Base-by-base conservation (phyloP, 2,113 vertebrate genomes). In the Larimichthys polyactis region DNA sequence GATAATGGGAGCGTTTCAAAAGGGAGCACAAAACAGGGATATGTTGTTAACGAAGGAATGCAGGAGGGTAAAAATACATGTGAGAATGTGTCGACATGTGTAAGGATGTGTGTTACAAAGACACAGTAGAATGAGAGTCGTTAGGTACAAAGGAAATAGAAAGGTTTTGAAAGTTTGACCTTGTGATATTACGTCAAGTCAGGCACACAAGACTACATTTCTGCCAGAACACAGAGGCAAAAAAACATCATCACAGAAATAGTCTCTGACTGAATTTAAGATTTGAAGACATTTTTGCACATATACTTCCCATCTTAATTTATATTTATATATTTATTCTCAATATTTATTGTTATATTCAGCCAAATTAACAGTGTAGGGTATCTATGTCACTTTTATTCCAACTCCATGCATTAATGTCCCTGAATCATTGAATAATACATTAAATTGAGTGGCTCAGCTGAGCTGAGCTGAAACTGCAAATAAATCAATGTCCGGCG, bases 401-500 rank as follows among this genome's bases (percentile, higher is more conserved):
- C 16, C 12, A 75, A 72, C 59, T 73, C 40, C 7, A 27, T 63
- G 17, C 78, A 75, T 62, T 57, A 46, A 59, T 75, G 66, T 81
- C 52, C 40, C 43, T 71, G 54, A 70, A 62, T 66, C 63, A 69
- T n/a, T 73, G 59, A 89, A 72, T 85, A 52, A 83, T 70, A 67
- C 51, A 78, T 83, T 75, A 51, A 70, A 65, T 40, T 76, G 54
- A 74, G 86, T 84, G 67, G 65, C 64, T 83, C 66, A 76, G 70
- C 68, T 88, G 60, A 86, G 58, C 59, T 81, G 51, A 29, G 72
- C 62, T 85, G 75, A 75, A 86, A 85, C 67, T 75, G 55, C 83
- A 86, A 84, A 83, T 82, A 88, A 67, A 92, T 89, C 81, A 82
- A 74, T 88, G 79, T 88, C 77, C 19, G 11, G 22, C 27, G 46